Conservation (phyloP, 1,140 invertebrate genomes). For the Helicoverpa armigera region DNA sequence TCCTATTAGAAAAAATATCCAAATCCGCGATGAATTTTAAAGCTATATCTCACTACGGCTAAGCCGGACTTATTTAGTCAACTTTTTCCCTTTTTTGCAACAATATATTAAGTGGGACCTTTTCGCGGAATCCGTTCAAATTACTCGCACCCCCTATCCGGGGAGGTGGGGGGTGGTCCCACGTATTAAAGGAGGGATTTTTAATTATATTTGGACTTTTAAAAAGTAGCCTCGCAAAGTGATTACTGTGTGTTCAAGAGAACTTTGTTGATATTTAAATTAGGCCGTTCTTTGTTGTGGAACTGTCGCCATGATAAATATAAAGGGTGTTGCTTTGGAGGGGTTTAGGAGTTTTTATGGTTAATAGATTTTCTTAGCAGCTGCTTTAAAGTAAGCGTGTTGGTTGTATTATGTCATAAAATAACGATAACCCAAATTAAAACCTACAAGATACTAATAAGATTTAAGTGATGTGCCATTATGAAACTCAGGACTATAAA, state of each 20-base stretch:
- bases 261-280: constrained; percentile 60
- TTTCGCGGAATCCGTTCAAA: constrained; percentile 65
- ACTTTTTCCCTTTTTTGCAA: constrained; percentile 59
- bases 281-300: background rate
- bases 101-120: constrained; percentile 66
- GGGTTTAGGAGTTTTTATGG: background rate
- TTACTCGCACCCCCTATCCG: constrained; percentile 57
- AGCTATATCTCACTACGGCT: constrained; percentile 51
- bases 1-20: background rate
- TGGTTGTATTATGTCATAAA: too few relatives aligned
- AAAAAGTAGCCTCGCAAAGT: constrained; percentile 23
- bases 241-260: constrained; percentile 57
- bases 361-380: background rate
- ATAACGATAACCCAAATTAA: too few relatives aligned
- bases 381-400: too few relatives aligned
- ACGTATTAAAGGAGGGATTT: constrained; percentile 42
- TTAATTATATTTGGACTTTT: constrained; percentile 47
- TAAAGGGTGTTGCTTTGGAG: background rate
- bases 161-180: constrained; percentile 21
- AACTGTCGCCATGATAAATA: background rate
- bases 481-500: too few relatives aligned
- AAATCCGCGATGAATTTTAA: constrained; percentile 61
- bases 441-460: too few relatives aligned
- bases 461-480: too few relatives aligned
- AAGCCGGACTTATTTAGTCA: constrained; percentile 54